phyloP scores from a whole-genome alignment of 2,113 vertebrate genomes.

The Tetrax tetrax region DNA sequence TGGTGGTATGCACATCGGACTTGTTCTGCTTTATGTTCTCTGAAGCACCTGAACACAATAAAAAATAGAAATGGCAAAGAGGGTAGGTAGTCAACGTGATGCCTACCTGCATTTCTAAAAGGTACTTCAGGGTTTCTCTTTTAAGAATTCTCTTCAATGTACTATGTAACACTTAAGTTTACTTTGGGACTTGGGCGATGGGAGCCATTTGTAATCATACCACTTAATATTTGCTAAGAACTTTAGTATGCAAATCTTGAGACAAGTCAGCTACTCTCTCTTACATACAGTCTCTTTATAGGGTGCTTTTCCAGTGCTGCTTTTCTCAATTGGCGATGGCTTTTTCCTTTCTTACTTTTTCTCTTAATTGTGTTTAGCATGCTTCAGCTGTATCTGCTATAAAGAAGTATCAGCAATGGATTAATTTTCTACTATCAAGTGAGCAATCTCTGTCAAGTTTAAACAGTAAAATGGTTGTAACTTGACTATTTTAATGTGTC shows the following conservation, averaged over 20 bases:
- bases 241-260: neutral
- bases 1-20: neutral
- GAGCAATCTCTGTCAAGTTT: neutral
- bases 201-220: neutral
- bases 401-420: neutral
- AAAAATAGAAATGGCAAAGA: neutral
- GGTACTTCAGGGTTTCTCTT: neutral
- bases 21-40: neutral
- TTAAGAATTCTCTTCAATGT: neutral
- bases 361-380: neutral
- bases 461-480: neutral
- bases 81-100: neutral
- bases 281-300: accelerated
- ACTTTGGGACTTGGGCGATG: neutral
- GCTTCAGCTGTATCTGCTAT: neutral
- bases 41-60: neutral
- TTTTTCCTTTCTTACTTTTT: neutral
- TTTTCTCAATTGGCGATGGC: neutral
- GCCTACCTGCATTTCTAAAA: neutral
- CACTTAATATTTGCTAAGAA: neutral
- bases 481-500: neutral
- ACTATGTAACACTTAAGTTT: neutral
- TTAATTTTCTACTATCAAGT: neutral
- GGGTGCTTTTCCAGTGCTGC: neutral
- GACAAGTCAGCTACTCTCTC: neutral